Evolutionary conservation across 2,113 vertebrate genomes (phyloP), one percentile per base, ranked within the genome.

Genomic region (Bungarus multicinctus): DNA sequence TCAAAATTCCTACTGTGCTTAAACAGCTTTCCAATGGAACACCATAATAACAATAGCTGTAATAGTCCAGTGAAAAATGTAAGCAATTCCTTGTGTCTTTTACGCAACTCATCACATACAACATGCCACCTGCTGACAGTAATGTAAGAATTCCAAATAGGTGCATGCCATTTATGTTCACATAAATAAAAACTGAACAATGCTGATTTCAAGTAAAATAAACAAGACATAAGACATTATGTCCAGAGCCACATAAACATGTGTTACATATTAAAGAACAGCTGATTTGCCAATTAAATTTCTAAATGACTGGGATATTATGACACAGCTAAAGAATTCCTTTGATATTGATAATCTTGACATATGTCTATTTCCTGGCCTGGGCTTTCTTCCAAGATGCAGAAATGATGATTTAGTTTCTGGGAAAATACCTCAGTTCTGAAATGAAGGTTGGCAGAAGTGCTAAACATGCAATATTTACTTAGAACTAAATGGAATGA

Each of bases 381-480:
- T 93, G 81, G 92, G 92, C 92, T 90, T 87, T 58, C 74, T 90
- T 93, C 92, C 92, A 93, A 58, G 58, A 57, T 57, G 81, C 74
- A 87, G 89, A 90, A 93, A 53, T 86, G 89, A 90, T 93, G 74
- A 87, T 90, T 93, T 81, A 90, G 81, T 57, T 64, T 87, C 81
- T 90, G 81, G 74, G 47, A 43, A 93, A 53, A 90, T 87, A 55
- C 45, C n/a, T 90, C 88, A 60, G 69, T 93, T 90, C 85, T 85
- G 57, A 93, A 93, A 93, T 90, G 88, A 86, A 93, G 92, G 81
- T 85, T 90, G 92, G 89, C 81, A 93, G n/a, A 89, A 87, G n/a
- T 87, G 55, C 55, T 93, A 90, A 90, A 90, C 64, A 93, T 90
- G 60, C 74, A 90, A 57, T 87, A 53, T 34, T 87, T 90, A 45